Evolutionary conservation across 2,888 invertebrate species (phyloP).

Genomic region (Apotomis turbidana): DNA sequence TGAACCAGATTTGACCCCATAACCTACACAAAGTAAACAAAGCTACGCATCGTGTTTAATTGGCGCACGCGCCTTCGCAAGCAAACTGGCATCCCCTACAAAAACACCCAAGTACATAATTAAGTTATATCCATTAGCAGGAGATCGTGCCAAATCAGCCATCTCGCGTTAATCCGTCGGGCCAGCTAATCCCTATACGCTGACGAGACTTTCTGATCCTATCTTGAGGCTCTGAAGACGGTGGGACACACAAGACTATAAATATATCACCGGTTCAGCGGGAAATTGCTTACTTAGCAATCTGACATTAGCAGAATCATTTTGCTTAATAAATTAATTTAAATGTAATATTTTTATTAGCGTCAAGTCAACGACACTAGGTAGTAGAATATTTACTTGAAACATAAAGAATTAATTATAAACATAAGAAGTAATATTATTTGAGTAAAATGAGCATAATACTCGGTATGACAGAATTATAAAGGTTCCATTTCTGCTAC

Average conservation of each 20-base stretch:
- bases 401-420: too few species aligned
- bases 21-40: conserved; percentile 13
- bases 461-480: too few species aligned
- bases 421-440: too few species aligned
- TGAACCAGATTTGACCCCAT: neutral
- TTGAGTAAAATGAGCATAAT: too few species aligned
- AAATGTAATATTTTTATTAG: too few species aligned
- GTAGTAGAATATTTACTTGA: too few species aligned
- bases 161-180: conserved; percentile 39
- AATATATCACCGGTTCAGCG: neutral
- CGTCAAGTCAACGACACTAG: too few species aligned
- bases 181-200: conserved; percentile 36
- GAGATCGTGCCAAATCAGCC: conserved; percentile 41
- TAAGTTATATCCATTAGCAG: conserved; percentile 41
- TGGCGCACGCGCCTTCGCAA: conserved; percentile 11
- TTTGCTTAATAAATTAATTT: too few species aligned
- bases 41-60: conserved; percentile 3
- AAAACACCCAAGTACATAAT: conserved; percentile 39
- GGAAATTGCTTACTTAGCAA: neutral
- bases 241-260: neutral
- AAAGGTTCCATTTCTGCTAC: too few species aligned
- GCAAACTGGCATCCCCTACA: conserved; percentile 14
- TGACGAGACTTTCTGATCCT: conserved; percentile 38
- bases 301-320: too few species aligned
- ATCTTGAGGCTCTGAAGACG: conserved; percentile 30